Evolutionary conservation across 2,888 invertebrate genomes (phyloP).

Genomic region (Blomia tropicalis): DNA sequence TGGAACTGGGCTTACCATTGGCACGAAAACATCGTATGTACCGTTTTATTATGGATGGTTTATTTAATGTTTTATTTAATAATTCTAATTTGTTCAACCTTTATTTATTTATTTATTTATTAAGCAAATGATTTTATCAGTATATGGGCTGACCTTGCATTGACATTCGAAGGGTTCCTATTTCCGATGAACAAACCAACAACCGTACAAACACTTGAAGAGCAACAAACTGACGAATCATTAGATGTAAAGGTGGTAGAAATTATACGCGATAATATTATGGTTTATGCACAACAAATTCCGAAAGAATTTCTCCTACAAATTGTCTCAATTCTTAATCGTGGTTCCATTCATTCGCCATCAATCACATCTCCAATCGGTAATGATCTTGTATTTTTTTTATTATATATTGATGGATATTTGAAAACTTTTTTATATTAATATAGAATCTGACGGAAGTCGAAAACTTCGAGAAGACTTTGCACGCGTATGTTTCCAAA

Average conservation of each 20-base stretch:
- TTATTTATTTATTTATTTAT: constrained; percentile 6
- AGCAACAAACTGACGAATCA: constrained; percentile 50
- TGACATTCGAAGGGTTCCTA: constrained; percentile 72
- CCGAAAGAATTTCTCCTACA: constrained; percentile 64
- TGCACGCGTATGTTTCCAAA: constrained; percentile 89
- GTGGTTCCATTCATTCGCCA: constrained; percentile 64
- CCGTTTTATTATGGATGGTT: too few species aligned
- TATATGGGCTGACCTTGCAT: constrained; percentile 67
- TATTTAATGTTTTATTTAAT: constrained; percentile 31
- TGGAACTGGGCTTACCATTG: constrained; percentile 69
- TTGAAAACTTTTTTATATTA: neutral
- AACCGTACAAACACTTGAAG: constrained; percentile 31
- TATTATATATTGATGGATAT: neutral
- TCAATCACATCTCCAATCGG: constrained; percentile 31
- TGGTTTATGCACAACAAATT: constrained; percentile 59
- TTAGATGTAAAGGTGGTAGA: constrained; percentile 58
- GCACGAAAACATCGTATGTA: constrained; percentile 58
- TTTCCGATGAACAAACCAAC: constrained; percentile 54
- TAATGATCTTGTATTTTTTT: constrained; percentile 3
- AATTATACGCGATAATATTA: constrained; percentile 59
- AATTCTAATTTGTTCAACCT: constrained; percentile 11
- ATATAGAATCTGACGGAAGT: constrained; percentile 55
- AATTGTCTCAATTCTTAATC: constrained; percentile 64
- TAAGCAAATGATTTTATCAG: constrained; percentile 33
- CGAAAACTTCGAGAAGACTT: constrained; percentile 72